A percentile compares a stretch with the other conserved stretches of the same genome.
These are phyloP conservation scores for Neodiprion pinetum DNA, from an alignment of 1,140 invertebrate genomes.

Conservation along the genomic window DNA sequence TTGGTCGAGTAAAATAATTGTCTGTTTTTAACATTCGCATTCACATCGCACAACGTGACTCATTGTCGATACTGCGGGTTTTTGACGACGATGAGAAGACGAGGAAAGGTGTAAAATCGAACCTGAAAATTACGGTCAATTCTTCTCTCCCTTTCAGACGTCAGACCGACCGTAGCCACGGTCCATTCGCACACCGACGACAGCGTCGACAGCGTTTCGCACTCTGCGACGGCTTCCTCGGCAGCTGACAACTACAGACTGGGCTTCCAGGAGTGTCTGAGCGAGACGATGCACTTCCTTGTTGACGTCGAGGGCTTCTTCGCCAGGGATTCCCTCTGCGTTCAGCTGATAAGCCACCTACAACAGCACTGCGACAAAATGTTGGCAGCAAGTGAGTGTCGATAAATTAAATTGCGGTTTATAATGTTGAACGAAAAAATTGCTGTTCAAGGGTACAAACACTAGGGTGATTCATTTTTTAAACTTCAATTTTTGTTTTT, in stretches of 20 bases:
- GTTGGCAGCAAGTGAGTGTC: constrained; percentile 62
- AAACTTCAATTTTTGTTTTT: neutral
- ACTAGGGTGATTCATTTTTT: neutral
- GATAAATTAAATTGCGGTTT: neutral
- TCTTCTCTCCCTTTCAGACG: constrained; percentile 41
- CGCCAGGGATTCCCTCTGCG: constrained; percentile 80
- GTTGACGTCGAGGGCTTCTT: constrained; percentile 84
- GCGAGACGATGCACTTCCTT: constrained; percentile 88
- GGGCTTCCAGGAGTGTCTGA: constrained; percentile 90
- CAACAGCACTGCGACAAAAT: constrained; percentile 82
- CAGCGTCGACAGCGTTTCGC: constrained; percentile 56
- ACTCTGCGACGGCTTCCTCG: constrained; percentile 40
- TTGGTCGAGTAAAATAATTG: no score
- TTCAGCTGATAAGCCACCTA: constrained; percentile 82
- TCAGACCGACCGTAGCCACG: constrained; percentile 47
- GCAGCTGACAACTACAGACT: constrained; percentile 71
- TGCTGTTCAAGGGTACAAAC: neutral
- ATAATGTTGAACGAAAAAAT: neutral
- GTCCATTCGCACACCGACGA: constrained; percentile 57
- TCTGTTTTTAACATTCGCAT: no score
- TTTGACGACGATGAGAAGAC: no score
- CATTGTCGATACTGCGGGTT: no score
- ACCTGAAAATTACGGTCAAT: no score
- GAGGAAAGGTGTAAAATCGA: no score
- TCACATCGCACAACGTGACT: no score